These are phyloP conservation scores for Clunio marinus DNA, from an alignment of 2,888 invertebrate genomes.

Conservation along the genomic window DNA sequence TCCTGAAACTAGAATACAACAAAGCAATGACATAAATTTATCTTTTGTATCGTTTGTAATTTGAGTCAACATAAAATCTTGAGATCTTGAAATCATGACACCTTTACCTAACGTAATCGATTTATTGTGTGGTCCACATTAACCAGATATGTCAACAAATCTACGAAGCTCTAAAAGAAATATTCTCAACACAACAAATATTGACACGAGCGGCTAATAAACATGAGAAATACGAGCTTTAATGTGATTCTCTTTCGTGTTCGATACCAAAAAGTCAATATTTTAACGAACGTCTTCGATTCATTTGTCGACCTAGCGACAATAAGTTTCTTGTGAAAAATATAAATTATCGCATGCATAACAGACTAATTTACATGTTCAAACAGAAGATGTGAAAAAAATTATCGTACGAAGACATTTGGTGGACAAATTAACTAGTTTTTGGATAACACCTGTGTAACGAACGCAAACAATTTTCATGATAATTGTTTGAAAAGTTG, in stretches of 20 bases:
- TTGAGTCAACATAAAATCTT: not conserved
- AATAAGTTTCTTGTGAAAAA: conserved; percentile 23
- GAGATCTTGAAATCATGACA: not conserved
- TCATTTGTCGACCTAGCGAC: conserved; percentile 9
- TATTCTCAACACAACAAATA: not conserved
- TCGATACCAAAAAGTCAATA: not conserved
- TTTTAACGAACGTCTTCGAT: not conserved
- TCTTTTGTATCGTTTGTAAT: not conserved
- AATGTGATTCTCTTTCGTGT: not conserved
- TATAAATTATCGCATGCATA: conserved; percentile 27
- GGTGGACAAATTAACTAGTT: not conserved
- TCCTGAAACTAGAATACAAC: conserved; percentile 17
- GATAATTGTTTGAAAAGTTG: too few species aligned
- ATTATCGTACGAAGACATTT: not conserved
- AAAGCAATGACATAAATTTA: too few species aligned
- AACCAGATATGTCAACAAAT: conserved; percentile 8
- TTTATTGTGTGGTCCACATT: conserved; percentile 12
- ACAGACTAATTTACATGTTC: conserved; percentile 34
- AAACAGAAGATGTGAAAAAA: not conserved
- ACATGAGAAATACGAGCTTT: conserved; percentile 2
- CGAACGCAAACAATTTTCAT: not conserved
- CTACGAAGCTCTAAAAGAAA: conserved; percentile 1
- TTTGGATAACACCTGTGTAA: not conserved
- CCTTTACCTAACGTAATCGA: too few species aligned
- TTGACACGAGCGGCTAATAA: not conserved